Evolutionary conservation across 2,888 invertebrate species (phyloP).

Genomic region (Cryptophagus acutangulus): DNA sequence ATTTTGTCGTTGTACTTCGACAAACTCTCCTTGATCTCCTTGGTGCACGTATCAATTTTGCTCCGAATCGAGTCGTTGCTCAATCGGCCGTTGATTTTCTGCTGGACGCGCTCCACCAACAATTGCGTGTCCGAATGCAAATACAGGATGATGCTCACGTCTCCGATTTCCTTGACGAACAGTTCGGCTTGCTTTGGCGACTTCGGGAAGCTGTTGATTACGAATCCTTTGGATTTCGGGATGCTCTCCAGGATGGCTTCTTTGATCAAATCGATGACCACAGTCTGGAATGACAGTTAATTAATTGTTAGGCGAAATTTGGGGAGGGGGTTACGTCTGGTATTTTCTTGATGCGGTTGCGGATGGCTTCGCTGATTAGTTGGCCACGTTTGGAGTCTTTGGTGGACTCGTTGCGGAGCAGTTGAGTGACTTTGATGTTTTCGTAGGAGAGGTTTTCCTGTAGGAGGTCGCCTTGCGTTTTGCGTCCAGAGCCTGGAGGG

Average conservation of each 20-base stretch:
- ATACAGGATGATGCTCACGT: conserved; percentile 38
- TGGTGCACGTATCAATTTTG: conserved; percentile 28
- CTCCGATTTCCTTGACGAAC: conserved; percentile 40
- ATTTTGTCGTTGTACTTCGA: conserved; percentile 19
- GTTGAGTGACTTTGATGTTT: conserved; percentile 41
- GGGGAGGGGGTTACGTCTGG: conserved; percentile 35
- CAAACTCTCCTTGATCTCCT: conserved; percentile 30
- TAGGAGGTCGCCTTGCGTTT: conserved; percentile 31
- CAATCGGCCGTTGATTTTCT: conserved; percentile 15
- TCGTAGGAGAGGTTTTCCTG: conserved; percentile 29
- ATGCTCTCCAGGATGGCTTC: conserved; percentile 51
- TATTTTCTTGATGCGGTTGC: conserved; percentile 46
- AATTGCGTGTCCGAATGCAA: conserved; percentile 32
- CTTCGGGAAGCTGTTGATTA: conserved; percentile 56
- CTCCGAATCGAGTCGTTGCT: conserved; percentile 22
- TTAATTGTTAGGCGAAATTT: neutral
- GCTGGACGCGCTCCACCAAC: conserved; percentile 26
- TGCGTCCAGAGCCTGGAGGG: conserved; percentile 36
- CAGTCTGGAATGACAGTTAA: conserved; percentile 44
- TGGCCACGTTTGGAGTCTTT: conserved; percentile 52
- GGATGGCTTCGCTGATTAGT: conserved; percentile 47
- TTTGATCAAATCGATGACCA: conserved; percentile 55
- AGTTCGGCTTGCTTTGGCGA: conserved; percentile 45
- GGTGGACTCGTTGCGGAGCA: conserved; percentile 49
- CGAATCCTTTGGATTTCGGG: conserved; percentile 50